These are phyloP conservation scores for Cyrtonyx montezumae DNA, from an alignment of 2,113 vertebrate genomes.

Conservation along the genomic window DNA sequence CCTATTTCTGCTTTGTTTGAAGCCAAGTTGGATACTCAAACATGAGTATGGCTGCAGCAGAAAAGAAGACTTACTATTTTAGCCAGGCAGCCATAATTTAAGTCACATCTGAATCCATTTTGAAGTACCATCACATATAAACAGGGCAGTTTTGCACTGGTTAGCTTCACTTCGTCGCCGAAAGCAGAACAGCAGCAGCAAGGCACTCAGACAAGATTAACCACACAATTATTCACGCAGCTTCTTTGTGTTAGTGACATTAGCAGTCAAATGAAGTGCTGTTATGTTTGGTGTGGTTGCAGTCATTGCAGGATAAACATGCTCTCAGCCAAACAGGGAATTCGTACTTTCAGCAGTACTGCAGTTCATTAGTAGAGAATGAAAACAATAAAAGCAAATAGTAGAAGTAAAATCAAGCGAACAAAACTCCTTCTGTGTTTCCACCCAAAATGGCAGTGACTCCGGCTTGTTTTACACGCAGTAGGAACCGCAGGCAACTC, in stretches of 20 bases:
- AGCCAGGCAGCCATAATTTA: background rate
- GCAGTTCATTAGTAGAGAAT: background rate
- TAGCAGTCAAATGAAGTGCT: background rate
- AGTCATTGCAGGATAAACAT: background rate
- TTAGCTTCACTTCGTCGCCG: background rate
- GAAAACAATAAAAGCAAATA: background rate
- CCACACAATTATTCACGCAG: background rate
- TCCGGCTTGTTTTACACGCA: background rate
- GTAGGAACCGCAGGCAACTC: background rate
- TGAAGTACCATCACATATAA: background rate
- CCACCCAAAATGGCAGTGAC: background rate
- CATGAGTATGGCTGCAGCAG: accelerated
- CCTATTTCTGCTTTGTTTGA: background rate
- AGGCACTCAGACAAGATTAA: background rate
- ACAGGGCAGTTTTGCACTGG: background rate
- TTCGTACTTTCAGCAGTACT: background rate
- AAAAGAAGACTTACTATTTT: background rate
- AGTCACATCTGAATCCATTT: background rate
- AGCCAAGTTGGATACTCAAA: background rate
- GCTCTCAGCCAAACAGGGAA: background rate
- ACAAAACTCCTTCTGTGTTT: background rate
- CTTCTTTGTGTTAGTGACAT: background rate
- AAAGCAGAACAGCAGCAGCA: background rate
- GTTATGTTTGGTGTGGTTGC: background rate
- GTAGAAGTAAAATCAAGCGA: background rate